Conservation (phyloP, 2,113 vertebrate genomes). For the Elachura formosa region DNA sequence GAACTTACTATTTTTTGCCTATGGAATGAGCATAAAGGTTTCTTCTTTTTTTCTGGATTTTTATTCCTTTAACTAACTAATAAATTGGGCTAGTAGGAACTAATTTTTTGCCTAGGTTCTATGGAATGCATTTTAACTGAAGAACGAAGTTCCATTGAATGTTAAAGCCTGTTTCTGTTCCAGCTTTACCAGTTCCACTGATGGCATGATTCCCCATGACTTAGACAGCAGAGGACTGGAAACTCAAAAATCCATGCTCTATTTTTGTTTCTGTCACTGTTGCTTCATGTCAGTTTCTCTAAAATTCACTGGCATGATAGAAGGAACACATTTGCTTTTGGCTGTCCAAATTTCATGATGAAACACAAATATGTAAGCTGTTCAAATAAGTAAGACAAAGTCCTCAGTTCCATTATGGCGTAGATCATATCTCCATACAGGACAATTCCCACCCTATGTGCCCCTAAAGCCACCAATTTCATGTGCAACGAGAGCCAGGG, state of each 20-base stretch:
- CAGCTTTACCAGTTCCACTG: neutral
- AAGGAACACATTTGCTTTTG: neutral
- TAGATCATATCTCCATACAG: rapidly evolving
- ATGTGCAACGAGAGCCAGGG: neutral
- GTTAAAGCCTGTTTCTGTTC: neutral
- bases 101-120: neutral
- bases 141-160: neutral
- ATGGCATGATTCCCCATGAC: neutral
- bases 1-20: neutral
- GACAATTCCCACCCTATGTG: neutral
- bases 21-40: neutral
- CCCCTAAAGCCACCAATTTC: neutral
- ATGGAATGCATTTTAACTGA: neutral
- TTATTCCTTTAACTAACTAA: neutral
- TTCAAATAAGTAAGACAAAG: neutral
- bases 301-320: neutral
- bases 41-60: neutral
- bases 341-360: neutral
- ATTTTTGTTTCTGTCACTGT: neutral
- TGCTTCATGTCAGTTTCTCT: neutral
- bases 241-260: neutral
- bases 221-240: neutral
- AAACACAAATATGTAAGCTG: neutral
- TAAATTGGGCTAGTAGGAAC: neutral
- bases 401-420: neutral